Evolutionary conservation across 2,888 invertebrate species (phyloP).

Genomic region (Campoplex capitator): DNA sequence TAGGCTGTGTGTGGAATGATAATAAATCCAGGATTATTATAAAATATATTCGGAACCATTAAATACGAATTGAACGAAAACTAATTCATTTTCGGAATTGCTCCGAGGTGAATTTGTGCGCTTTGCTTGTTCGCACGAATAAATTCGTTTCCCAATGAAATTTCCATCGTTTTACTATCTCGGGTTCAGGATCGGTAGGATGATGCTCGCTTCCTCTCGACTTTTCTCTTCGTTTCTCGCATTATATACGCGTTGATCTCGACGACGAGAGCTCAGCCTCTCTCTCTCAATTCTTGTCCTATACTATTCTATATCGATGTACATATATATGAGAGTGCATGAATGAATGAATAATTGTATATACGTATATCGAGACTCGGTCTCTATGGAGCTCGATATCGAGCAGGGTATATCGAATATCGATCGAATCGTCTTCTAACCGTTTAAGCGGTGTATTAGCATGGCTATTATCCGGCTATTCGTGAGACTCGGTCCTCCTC

Average conservation of each 20-base stretch:
- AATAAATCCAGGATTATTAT: slow-evolving; percentile 66
- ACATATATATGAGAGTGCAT: slow-evolving; percentile 31
- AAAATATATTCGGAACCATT: slow-evolving; percentile 67
- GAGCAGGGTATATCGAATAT: slow-evolving; percentile 70
- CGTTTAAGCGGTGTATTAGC: slow-evolving; percentile 68
- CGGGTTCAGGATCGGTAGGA: slow-evolving; percentile 61
- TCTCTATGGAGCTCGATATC: slow-evolving; percentile 61
- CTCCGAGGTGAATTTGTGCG: slow-evolving; percentile 47
- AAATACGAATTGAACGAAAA: slow-evolving; percentile 67
- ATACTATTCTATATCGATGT: slow-evolving; percentile 20
- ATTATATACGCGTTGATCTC: slow-evolving; percentile 41
- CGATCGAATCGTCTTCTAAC: slow-evolving; percentile 70
- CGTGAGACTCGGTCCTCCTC: slow-evolving; percentile 57
- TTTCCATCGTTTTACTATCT: slow-evolving; percentile 67
- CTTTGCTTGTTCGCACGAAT: slow-evolving; percentile 50
- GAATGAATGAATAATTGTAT: slow-evolving; percentile 39
- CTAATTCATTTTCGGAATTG: slow-evolving; percentile 64
- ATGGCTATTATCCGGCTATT: slow-evolving; percentile 69
- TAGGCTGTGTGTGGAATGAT: background rate
- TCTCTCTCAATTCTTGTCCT: slow-evolving; percentile 38
- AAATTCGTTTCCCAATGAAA: slow-evolving; percentile 66
- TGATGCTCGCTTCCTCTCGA: slow-evolving; percentile 17
- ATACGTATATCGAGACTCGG: slow-evolving; percentile 37
- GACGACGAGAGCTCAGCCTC: slow-evolving; percentile 44
- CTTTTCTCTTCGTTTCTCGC: slow-evolving; percentile 50